Conservation (phyloP, 2,797 vertebrate species). For the Sandelia bainsii region DNA sequence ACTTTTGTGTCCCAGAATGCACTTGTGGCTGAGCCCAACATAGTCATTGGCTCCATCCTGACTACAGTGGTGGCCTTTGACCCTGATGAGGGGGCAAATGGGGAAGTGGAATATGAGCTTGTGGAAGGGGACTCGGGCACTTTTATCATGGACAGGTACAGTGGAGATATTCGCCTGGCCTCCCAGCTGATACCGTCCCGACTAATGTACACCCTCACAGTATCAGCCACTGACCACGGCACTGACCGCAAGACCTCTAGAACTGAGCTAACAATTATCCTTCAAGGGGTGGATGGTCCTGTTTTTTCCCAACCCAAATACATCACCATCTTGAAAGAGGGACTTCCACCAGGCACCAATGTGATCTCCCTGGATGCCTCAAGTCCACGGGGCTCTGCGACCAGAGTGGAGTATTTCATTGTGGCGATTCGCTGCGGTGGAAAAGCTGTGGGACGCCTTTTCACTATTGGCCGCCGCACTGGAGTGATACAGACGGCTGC, state of each 20-base stretch:
- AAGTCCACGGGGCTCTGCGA: constrained; percentile 88
- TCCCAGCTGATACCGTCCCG: constrained; percentile 91
- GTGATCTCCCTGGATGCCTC: constrained; percentile 95
- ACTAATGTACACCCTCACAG: constrained; percentile 92
- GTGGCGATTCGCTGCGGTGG: constrained; percentile 92
- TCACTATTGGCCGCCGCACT: constrained; percentile 92
- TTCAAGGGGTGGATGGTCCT: constrained; percentile 92
- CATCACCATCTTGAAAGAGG: constrained; percentile 96
- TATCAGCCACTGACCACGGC: constrained; percentile 95
- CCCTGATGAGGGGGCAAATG: constrained; percentile 95
- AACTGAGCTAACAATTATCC: constrained; percentile 93
- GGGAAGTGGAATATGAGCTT: constrained; percentile 97
- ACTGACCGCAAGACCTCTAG: constrained; percentile 89
- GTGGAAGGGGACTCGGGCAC: constrained; percentile 92
- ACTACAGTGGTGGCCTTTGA: constrained; percentile 93
- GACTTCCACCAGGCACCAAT: constrained; percentile 94
- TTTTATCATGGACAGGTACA: constrained; percentile 97
- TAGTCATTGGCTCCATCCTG: constrained; percentile 93
- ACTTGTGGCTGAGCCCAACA: constrained; percentile 91
- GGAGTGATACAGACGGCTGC: constrained; percentile 96
- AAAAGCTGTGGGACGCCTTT: constrained; percentile 91
- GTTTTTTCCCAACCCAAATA: constrained; percentile 97
- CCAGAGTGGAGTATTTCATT: constrained; percentile 96
- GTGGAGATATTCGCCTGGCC: constrained; percentile 92
- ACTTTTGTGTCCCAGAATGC: constrained; percentile 94